These are phyloP conservation scores for Ditula angustiorana DNA, from an alignment of 2,888 invertebrate species.

Conservation along the genomic window DNA sequence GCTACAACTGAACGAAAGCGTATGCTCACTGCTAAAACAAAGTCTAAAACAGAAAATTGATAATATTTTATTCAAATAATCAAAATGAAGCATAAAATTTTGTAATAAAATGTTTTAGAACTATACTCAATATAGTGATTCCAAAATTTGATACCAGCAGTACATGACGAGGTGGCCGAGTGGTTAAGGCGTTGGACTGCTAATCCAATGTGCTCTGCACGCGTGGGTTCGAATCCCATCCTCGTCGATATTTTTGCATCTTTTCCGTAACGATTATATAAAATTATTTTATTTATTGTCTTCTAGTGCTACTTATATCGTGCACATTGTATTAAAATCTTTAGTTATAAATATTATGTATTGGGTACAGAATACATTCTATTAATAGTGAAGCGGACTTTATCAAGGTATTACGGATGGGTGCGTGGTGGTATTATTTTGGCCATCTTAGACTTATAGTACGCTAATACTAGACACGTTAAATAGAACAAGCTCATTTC, in stretches of 20 bases:
- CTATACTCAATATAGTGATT: conserved; percentile 7
- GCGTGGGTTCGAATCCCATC: conserved; percentile 94
- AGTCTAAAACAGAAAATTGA: not conserved
- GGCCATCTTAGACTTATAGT: no score
- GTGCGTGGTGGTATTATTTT: no score
- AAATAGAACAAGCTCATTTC: no score
- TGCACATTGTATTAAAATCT: no score
- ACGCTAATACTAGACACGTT: no score
- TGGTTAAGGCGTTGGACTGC: conserved; percentile 95
- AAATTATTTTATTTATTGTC: no score
- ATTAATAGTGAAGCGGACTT: no score
- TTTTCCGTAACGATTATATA: no score
- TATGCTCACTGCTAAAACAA: not conserved
- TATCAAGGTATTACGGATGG: no score
- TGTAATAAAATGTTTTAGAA: conserved; percentile 14
- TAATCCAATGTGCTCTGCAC: conserved; percentile 95
- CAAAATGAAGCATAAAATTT: not conserved
- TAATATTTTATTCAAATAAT: not conserved
- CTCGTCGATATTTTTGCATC: conserved; percentile 85
- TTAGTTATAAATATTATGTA: no score
- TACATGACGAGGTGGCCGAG: conserved; percentile 92
- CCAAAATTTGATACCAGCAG: conserved; percentile 50
- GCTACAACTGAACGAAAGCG: not conserved
- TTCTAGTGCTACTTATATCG: no score
- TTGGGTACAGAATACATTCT: no score